A percentile compares a stretch with the other conserved stretches of the same genome.
Conservation (phyloP, 2,113 vertebrate genomes). For the Cervus canadensis region DNA sequence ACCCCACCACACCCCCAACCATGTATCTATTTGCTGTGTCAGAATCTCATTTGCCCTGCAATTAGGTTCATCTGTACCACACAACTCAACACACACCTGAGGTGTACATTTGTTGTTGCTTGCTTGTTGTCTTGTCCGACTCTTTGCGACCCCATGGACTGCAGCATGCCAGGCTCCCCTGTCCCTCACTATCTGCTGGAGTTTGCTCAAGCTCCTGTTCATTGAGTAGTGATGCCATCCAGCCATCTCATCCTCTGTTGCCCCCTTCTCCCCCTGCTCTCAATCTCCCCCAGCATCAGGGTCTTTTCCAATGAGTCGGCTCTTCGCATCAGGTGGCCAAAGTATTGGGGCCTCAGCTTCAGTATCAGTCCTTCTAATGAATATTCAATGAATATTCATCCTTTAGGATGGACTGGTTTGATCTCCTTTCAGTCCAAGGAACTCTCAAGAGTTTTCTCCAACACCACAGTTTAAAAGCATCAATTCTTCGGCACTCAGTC, state of each 20-base stretch:
- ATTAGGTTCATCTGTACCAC: neutral
- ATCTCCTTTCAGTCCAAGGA: neutral
- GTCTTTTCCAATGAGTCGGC: neutral
- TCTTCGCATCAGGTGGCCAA: neutral
- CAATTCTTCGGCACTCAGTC: neutral
- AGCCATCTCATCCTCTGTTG: neutral
- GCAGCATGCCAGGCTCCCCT: neutral
- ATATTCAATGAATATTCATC: neutral
- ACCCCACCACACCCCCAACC: neutral
- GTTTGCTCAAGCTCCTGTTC: neutral
- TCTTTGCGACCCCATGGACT: neutral
- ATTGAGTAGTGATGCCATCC: neutral
- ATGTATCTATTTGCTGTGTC: neutral
- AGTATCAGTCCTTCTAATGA: neutral
- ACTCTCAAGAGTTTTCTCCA: neutral
- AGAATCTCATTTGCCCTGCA: neutral
- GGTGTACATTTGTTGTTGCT: neutral
- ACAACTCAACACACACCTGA: neutral
- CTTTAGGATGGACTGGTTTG: neutral
- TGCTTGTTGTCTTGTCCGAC: rapidly evolving
- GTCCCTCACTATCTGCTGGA: neutral
- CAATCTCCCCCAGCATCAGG: neutral
- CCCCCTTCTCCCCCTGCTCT: neutral
- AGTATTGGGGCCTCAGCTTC: neutral
- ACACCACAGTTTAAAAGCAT: neutral